Base-by-base conservation (phyloP, 1,140 invertebrate genomes). In the Caligus rogercresseyi region DNA sequence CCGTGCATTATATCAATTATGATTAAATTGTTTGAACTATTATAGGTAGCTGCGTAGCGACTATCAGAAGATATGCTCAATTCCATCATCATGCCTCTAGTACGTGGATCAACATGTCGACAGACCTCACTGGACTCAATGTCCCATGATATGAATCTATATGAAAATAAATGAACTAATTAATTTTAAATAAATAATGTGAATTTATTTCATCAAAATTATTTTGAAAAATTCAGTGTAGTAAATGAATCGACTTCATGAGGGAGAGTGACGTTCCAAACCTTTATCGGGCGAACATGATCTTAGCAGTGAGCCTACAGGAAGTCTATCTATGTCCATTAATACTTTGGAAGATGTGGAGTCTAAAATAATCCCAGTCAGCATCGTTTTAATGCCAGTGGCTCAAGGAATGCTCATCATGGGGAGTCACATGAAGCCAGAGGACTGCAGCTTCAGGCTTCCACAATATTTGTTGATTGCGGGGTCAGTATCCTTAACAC, bases 111-210 rank as follows among this genome's bases (percentile, higher is more conserved):
- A 0, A 96, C 83, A 71, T 93, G 86, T 58, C 89, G 76, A 0
- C 87, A 85, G 69, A 95, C 76, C 74, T 96, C 92, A 65, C 90
- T 92, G 0, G 89, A 91, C 20, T 86, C 86, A 14, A 97, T 74
- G 75, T 98, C 93, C 86, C 92, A 98, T 14, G 94, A 95, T 64
- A 98, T 91, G 67, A 98, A 91, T 70, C 87, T 83, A 70, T 95
- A 98, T 1, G 92, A 97, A 69, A 95, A 90, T 3, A 91, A 94
- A 0, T 97, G 86, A 52, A 98, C 55, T 24, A 19, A 57, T 57
- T 7, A n/a, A 43, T 7, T 43, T n/a, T 11, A 43, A 43, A 43
- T 11, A 11, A 43, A 43, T 43, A 43, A 43, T 43, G n/a, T n/a
- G n/a, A 11, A 43, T n/a, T n/a, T n/a, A n/a, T n/a, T n/a, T n/a